Conservation (phyloP, 2,888 invertebrate species). For the Tenthredo mesomela region DNA sequence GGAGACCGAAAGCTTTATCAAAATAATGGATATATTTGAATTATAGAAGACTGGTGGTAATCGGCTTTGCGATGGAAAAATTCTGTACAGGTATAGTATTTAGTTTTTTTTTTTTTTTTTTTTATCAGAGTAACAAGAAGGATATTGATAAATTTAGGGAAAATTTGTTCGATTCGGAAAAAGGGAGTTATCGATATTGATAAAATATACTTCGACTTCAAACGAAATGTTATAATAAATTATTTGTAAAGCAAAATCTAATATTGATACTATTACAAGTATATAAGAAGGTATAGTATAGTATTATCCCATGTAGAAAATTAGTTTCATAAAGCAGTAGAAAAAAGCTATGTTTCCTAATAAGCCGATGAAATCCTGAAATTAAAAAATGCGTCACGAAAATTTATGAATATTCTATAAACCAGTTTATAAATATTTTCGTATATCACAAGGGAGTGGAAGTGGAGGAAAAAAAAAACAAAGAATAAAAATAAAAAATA, state of each 20-base stretch:
- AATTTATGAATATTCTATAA: slow-evolving; percentile 38
- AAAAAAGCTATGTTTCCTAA: neutral
- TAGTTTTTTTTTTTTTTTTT: too few species aligned
- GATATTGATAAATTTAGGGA: neutral
- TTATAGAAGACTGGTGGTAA: slow-evolving; percentile 14
- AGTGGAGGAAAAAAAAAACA: neutral
- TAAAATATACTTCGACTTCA: neutral
- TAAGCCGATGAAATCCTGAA: neutral
- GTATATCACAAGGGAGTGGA: slow-evolving; percentile 5
- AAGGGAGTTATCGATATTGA: neutral
- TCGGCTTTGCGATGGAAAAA: slow-evolving; percentile 20
- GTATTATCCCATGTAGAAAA: neutral
- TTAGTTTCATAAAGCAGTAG: neutral
- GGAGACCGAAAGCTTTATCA: slow-evolving; percentile 20
- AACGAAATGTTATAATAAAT: neutral
- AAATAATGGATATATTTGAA: slow-evolving; percentile 38
- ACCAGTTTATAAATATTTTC: slow-evolving; percentile 31
- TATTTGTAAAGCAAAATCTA: neutral
- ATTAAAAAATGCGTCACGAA: slow-evolving; percentile 32
- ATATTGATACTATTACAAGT: neutral
- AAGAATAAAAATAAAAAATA: neutral
- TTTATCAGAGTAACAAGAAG: neutral
- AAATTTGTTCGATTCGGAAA: neutral
- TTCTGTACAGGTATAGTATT: neutral
- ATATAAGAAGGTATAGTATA: neutral